Conservation (phyloP, 2,797 vertebrate species). For the Otus scops region DNA sequence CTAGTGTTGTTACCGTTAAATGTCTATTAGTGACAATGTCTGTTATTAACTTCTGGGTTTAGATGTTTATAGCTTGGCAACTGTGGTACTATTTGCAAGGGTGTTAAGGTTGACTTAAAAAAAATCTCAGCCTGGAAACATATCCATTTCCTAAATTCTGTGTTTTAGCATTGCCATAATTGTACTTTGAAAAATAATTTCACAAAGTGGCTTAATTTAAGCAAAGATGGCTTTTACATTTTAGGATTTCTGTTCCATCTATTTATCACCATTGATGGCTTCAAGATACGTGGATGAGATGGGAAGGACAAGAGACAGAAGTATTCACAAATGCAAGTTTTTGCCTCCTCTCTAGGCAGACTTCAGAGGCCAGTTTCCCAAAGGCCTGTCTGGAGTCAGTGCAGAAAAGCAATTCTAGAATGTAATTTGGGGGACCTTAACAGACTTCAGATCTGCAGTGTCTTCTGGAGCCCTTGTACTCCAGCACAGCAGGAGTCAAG, state of each 20-base stretch:
- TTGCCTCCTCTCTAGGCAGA: neutral
- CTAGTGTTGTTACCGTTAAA: neutral
- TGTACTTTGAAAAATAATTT: neutral
- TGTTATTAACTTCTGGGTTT: neutral
- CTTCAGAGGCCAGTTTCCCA: neutral
- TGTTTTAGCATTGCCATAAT: neutral
- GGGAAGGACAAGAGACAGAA: neutral
- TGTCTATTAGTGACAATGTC: neutral
- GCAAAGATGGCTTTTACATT: neutral
- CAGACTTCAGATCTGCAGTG: neutral
- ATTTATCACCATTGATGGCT: neutral
- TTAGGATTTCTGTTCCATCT: neutral
- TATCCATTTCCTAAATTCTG: neutral
- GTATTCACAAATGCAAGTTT: neutral
- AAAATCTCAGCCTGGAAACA: neutral
- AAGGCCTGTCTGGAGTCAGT: neutral
- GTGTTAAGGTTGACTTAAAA: neutral
- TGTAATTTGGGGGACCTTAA: neutral
- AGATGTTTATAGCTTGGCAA: neutral
- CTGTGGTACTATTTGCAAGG: neutral
- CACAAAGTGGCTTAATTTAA: neutral
- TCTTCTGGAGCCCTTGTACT: accelerated
- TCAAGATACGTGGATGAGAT: neutral
- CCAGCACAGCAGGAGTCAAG: neutral
- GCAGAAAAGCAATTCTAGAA: neutral